Evolutionary conservation across 30 jellyfish, hydroid and myxozoan genomes (phyloP).

Genomic region (Phacellophora camtschatica): DNA sequence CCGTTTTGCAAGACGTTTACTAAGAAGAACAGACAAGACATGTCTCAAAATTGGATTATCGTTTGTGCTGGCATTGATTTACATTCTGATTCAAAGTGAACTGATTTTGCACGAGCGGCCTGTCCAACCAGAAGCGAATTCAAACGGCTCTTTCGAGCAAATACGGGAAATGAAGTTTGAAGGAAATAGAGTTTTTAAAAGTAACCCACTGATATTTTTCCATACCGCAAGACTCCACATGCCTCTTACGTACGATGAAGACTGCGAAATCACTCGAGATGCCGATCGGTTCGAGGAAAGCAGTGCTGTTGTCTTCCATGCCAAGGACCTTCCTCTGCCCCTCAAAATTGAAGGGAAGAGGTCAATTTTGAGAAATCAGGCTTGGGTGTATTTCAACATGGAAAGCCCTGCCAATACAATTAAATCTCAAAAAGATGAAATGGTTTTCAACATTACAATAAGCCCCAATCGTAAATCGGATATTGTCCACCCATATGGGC

Average conservation of each 20-base stretch:
- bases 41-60: too few relatives aligned
- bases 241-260: slow-evolving; percentile 19
- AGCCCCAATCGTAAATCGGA: slow-evolving; percentile 75
- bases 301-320: slow-evolving; percentile 75
- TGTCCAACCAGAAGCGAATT: not conserved
- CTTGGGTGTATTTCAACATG: slow-evolving; percentile 66
- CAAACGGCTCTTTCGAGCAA: not conserved
- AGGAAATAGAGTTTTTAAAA: not conserved
- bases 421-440: slow-evolving; percentile 17
- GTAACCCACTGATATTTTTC: slow-evolving; percentile 6
- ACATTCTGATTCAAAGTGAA: not conserved
- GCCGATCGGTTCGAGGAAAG: slow-evolving; percentile 17
- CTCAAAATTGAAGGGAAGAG: not conserved
- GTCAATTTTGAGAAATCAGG: slow-evolving; percentile 16
- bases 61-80: not conserved
- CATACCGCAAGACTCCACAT: slow-evolving; percentile 14
- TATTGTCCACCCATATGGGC: slow-evolving; percentile 65
- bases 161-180: not conserved
- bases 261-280: slow-evolving; percentile 37
- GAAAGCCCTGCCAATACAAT: slow-evolving; percentile 64
- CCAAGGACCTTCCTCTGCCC: slow-evolving; percentile 63
- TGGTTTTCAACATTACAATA: slow-evolving; percentile 61
- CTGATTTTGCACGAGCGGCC: not conserved
- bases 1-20: too few relatives aligned
- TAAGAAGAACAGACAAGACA: too few relatives aligned